Base-by-base conservation (phyloP, 92 coral and sea anemone species). In the Palythoa grandiflora region DNA sequence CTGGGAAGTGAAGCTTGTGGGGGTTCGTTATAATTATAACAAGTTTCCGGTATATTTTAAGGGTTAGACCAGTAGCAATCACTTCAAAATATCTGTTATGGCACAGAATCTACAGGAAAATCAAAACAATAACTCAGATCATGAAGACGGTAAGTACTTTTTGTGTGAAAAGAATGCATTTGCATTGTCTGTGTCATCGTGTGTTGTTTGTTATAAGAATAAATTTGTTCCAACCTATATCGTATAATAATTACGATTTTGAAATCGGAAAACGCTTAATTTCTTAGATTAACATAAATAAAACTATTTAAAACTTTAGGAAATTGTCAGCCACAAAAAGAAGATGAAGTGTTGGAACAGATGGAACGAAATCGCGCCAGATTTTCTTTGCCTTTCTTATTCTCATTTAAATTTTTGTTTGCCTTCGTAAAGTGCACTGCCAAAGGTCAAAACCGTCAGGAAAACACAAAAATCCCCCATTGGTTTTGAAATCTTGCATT, bases 111-210 rank as follows among this genome's bases (percentile, higher is more conserved):
- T 47, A 53, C 75, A 63, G 38, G 59, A 81, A 66, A n/a, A 66
- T 20, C 39, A 21, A 17, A 53, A 79, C 19, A 75, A 66, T 20
- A 38, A 47, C 21, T 81, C 1, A 17, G 86, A 81, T 81, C 74
- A 81, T 2, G 86, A 81, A 16, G 86, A 81, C 19, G 86, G 86
- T 81, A n/a, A 39, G 86, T 65, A 38, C 1, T 57, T 7, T 16
- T 38, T 16, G 20, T 59, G 5, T 4, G 2, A 5, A 77, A 59
- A 17, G 28, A 35, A 28, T 3, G 1, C 15, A 48, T 48, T 75
- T 47, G 61, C 35, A 2, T 77, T 53, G 54, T 44, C 28, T 44
- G 50, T 44, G 50, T 44, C 7, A 28, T 28, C 28, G 28, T 28
- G 28, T 28, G 28, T 28, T 28, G 28, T 28, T 28, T 28, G 28